Conservation (phyloP, 2,113 vertebrate genomes). For the Notiomystis cincta region DNA sequence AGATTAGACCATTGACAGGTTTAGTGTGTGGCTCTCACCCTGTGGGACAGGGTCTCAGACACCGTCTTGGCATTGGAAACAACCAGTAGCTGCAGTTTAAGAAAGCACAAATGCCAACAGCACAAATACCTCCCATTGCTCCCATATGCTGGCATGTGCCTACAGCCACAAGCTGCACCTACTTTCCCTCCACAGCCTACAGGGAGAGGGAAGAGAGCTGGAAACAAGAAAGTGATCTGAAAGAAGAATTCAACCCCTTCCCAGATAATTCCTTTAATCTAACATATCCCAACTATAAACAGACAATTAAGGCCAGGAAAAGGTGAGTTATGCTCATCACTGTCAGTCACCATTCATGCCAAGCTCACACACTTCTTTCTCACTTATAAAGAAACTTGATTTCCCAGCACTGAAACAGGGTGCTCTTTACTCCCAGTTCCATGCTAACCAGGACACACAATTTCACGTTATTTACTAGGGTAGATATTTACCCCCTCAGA, state of each 20-base stretch:
- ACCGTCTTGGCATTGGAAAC: background rate
- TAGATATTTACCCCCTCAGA: background rate
- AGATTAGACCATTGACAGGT: background rate
- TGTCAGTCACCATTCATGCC: background rate
- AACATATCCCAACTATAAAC: background rate
- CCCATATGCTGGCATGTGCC: background rate
- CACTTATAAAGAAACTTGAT: fast-evolving
- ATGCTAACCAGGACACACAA: background rate
- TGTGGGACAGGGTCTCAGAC: fast-evolving
- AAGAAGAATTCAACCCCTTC: background rate
- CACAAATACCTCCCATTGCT: background rate
- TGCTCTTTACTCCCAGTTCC: background rate
- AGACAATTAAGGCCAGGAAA: background rate
- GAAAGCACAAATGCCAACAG: background rate
- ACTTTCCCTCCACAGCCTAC: background rate
- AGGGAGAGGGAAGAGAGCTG: background rate
- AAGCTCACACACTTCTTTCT: background rate
- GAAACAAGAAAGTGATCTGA: background rate
- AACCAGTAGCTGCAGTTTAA: background rate
- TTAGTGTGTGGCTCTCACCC: background rate
- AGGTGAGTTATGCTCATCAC: background rate
- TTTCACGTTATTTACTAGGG: background rate
- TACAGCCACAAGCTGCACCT: background rate
- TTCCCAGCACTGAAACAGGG: background rate
- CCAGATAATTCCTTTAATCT: background rate